Evolutionary conservation across 2,113 vertebrate species (phyloP).

Genomic region (Periophthalmodon schlosseri): DNA sequence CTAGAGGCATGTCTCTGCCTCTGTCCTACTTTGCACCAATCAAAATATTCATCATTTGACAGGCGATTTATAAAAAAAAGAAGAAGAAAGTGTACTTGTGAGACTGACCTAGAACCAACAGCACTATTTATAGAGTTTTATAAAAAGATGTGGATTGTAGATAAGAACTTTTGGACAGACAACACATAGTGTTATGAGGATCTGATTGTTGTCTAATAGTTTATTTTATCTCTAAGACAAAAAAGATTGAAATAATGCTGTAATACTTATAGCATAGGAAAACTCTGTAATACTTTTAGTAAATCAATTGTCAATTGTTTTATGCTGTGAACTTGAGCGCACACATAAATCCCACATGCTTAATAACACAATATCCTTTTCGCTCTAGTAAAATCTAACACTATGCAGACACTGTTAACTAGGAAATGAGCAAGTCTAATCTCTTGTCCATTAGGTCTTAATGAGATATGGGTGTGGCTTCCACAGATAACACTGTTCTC

Average conservation of each 20-base stretch:
- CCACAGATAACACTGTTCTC: slow-evolving; percentile 19
- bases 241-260: not conserved
- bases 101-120: slow-evolving; percentile 72
- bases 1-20: slow-evolving; percentile 10
- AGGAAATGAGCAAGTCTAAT: slow-evolving; percentile 56
- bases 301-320: not conserved
- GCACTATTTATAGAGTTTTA: slow-evolving; percentile 71
- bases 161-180: slow-evolving; percentile 47
- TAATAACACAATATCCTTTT: slow-evolving; percentile 7
- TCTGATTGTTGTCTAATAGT: not conserved
- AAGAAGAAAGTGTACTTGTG: slow-evolving; percentile 30
- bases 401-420: slow-evolving; percentile 21
- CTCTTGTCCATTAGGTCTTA: slow-evolving; percentile 33
- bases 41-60: slow-evolving; percentile 38
- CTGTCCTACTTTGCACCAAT: slow-evolving; percentile 54
- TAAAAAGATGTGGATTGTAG: slow-evolving; percentile 54
- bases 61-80: slow-evolving; percentile 26
- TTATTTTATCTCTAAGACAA: not conserved
- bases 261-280: not conserved
- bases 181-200: not conserved
- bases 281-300: not conserved
- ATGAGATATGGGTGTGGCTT: slow-evolving; percentile 47
- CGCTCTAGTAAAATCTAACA: not conserved
- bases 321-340: not conserved
- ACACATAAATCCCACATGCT: not conserved